Evolutionary conservation across 2,888 invertebrate genomes (phyloP), one percentile per base, ranked within the genome.

Genomic region (Mesorhabditis sp.): DNA sequence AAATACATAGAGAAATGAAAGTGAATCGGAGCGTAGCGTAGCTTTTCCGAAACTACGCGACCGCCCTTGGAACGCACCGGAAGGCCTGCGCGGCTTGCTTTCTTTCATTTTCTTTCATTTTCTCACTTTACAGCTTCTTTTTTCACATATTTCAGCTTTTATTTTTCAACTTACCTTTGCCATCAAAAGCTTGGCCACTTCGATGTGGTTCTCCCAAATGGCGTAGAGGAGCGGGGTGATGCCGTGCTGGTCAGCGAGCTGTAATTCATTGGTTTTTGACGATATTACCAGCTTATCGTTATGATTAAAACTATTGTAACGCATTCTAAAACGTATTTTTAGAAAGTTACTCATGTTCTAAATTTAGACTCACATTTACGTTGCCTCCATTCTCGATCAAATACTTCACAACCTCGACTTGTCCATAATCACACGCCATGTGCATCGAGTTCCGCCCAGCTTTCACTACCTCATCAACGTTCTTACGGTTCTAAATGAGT

Each of bases 351-450:
- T 63, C 28, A 28, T 28, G 1, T 28, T 1, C 28, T 28, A 28
- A 28, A 2, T 28, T 28, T 28, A 28, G 28, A 28, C 88, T 90
- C 89, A 95, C 95, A 90, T 96, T 93, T 7, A 94, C 92, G 88
- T 94, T 90, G 65, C 95, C 95, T 78, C 95, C 96, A 87, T 92
- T 92, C 67, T 91, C 90, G 77, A 96, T 88, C 76, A 97, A 89
- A 87, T 92, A 95, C 86, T 92, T 90, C 75, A 96, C 90, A 42
- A 96, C 93, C 84, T 92, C 92, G 69, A 90, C 89, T 87, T 97
- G 96, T 0, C 96, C 96, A 88, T 94, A 96, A 88, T 97, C 97
- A 41, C 96, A 94, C 50, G 96, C 96, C 74, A 85, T 94, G 86
- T 94, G 92, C 70, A 96, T 89, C 13, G 94, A 93, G 72, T 91